Evolutionary conservation across 2,797 vertebrate species (phyloP), one percentile per base, ranked within the genome.

Genomic region (Diceros bicornis): DNA sequence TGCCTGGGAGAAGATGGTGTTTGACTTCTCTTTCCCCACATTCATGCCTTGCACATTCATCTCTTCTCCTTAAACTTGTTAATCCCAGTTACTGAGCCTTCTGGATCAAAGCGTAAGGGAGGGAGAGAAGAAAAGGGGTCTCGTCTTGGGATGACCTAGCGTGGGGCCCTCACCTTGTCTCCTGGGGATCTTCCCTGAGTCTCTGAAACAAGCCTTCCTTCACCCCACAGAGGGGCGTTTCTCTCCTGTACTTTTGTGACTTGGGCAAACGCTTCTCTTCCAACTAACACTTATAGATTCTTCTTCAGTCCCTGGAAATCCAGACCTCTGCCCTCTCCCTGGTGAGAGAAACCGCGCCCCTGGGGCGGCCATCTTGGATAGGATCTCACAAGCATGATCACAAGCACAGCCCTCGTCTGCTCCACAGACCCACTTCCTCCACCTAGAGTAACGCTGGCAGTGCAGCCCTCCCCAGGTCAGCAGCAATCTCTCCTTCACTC

Each of bases 341-440:
- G 3, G 3, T 4, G 27, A 61, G 6, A 13, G 55, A 5, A 0
- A 1, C 11, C 47, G 18, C 6, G 0, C 6, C 18, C 23, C 41
- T 52, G 8, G 11, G 25, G 29, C 0, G 2, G 61, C 14, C 37
- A 44, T 21, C 64, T 57, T 23, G 21, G 9, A 44, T 25, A 6
- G 75, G 17, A 50, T 55, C 25, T 20, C 74, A 37, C 7, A 8
- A 57, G 27, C 32, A 0, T 41, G 41, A 4, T 41, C 41, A 41
- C 41, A 41, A 41, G 41, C 41, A 41, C 0, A 1, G 52, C 3
- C 44, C 47, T 41, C 20, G 0, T 6, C 57, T 23, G 79, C 27
- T 8, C 50, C n/a, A 4, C 25, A 25, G 71, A 75, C 20, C 7
- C 4, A 20, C 7, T 6, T 50, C 27, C 25, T 88, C 29, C 32